Percentiles rank a stretch among this genome's conserved stretches.
Conservation (phyloP, 2,888 invertebrate species). For the Rotaria macrura region DNA sequence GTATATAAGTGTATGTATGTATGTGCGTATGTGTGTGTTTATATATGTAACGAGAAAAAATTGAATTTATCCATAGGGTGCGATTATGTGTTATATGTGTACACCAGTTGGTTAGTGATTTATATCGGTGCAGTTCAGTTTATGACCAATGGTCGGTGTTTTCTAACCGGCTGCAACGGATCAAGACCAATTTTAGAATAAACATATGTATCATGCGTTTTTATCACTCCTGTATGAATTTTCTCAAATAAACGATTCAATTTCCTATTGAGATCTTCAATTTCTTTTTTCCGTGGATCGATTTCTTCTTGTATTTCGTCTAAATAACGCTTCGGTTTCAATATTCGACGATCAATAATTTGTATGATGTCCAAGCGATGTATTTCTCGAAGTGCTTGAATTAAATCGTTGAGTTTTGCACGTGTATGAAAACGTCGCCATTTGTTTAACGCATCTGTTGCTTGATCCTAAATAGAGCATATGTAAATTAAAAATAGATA, state of each 20-base stretch:
- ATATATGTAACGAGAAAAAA: no score
- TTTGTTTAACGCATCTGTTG: conserved; percentile 13
- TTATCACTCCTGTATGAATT: background rate
- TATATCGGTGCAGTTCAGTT: background rate
- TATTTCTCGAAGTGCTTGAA: background rate
- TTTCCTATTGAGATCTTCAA: conserved; percentile 26
- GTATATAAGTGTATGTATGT: no score
- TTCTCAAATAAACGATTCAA: conserved; percentile 25
- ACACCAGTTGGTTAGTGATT: background rate
- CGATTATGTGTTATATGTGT: no score
- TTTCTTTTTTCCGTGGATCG: conserved; percentile 24
- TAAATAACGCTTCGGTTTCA: background rate
- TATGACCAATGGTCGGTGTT: background rate
- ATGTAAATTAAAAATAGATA: background rate
- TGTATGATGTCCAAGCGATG: conserved; percentile 20
- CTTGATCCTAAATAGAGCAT: background rate
- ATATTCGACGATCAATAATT: background rate
- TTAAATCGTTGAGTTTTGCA: conserved; percentile 21
- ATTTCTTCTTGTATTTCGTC: background rate
- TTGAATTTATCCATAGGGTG: no score
- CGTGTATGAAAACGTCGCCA: conserved; percentile 26
- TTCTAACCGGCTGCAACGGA: background rate
- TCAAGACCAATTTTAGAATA: background rate
- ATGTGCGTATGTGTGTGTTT: no score
- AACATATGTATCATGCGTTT: background rate